These are phyloP conservation scores for Megaustenia siamemsis DNA, from an alignment of 2,888 invertebrate genomes.

Conservation along the genomic window DNA sequence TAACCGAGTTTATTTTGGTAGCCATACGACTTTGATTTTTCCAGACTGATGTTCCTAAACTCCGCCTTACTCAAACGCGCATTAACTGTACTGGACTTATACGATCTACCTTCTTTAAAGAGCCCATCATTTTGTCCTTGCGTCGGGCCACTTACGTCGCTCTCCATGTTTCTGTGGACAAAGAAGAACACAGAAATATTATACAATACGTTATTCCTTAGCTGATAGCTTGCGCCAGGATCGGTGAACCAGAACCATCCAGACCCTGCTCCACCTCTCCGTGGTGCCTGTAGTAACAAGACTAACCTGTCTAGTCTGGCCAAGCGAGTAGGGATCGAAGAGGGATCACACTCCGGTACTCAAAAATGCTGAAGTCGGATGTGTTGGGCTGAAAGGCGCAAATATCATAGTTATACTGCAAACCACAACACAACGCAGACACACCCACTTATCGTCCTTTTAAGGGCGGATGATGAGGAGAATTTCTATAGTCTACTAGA, in stretches of 20 bases:
- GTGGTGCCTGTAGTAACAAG: not conserved
- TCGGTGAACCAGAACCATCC: no score
- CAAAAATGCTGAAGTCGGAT: no score
- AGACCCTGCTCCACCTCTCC: no score
- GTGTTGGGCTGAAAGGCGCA: no score
- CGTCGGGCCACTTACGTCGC: not conserved
- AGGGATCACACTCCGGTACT: no score
- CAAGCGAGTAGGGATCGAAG: no score
- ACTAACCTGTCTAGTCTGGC: not conserved
- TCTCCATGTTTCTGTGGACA: not conserved
- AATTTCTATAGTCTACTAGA: no score
- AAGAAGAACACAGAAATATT: not conserved
- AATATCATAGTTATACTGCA: no score
- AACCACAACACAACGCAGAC: no score
- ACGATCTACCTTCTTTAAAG: not conserved
- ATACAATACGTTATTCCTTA: not conserved
- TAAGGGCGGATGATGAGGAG: no score
- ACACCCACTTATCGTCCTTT: no score
- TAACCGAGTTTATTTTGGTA: conserved; percentile 19
- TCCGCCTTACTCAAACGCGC: not conserved
- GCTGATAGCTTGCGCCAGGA: no score
- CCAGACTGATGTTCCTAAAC: not conserved
- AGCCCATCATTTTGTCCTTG: not conserved
- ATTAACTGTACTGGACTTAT: not conserved
- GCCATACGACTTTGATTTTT: conserved; percentile 4